Evolutionary conservation across 2,888 invertebrate species (phyloP), one percentile per base, ranked within the genome.

Genomic region (Melanchra persicariae): DNA sequence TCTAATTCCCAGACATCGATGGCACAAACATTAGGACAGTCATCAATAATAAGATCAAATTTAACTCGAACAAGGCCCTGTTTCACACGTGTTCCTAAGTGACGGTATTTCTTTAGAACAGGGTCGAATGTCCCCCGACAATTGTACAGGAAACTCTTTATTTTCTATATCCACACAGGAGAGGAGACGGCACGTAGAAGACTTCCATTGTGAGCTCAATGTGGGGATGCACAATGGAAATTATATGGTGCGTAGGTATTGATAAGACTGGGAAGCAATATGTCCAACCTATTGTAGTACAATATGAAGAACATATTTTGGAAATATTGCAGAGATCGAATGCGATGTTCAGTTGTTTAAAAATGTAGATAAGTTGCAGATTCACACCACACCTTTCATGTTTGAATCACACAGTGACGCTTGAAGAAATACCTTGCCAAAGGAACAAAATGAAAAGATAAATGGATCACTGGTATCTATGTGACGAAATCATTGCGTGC

Each of bases 81-180:
- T 92, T 92, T 91, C 93, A 93, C 94, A 94, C 94, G 94, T 94
- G 94, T 91, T 72, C 78, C 72, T 76, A 6, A 65, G 66, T 68
- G 85, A 84, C 89, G 90, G 88, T 88, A 88, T 93, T 93, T 93
- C 94, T 93, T 93, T 83, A 83, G 77, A 82, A 77, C 85, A 67
- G 89, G 88, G 82, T 89, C 87, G 87, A 85, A 87, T 89, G 87
- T 88, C 85, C 87, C 86, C 85, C 87, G 88, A 93, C 93, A 93
- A 94, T 93, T 85, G 90, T 84, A 91, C 95, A 94, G 95, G 95
- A 95, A 94, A 89, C 91, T 88, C 93, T 94, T 95, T 95, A 91
- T 95, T 92, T 88, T 86, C 88, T 80, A 88, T 89, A 95, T 95
- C 95, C 94, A 87, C 77, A 64, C 82, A 80, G 62, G 73, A 81